Evolutionary conservation across 2,888 invertebrate species (phyloP).

Genomic region (Tuta absoluta): DNA sequence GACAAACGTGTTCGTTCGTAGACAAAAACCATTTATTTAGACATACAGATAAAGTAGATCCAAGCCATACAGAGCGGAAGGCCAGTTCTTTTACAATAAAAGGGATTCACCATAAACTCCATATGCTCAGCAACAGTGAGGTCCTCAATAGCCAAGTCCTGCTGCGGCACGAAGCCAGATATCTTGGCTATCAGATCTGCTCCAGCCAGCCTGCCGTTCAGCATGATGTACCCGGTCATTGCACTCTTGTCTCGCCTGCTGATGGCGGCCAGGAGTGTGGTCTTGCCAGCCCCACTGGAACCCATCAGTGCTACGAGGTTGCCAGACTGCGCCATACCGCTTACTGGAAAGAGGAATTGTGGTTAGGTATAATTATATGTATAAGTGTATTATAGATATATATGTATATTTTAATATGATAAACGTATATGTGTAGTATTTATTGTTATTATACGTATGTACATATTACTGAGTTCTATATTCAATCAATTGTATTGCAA

Average conservation of each 20-base stretch:
- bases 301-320: constrained; percentile 89
- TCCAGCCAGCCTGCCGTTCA: constrained; percentile 85
- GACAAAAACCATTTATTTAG: too few relatives aligned
- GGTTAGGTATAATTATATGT: too few relatives aligned
- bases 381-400: too few relatives aligned
- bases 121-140: constrained; percentile 91
- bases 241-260: constrained; percentile 86
- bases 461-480: too few relatives aligned
- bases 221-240: constrained; percentile 84
- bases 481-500: too few relatives aligned
- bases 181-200: constrained; percentile 85
- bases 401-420: too few relatives aligned
- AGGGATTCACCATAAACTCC: constrained; percentile 89
- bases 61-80: too few relatives aligned
- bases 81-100: too few relatives aligned
- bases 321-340: constrained; percentile 85
- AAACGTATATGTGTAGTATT: too few relatives aligned
- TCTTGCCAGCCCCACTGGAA: constrained; percentile 88
- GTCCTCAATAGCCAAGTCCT: constrained; percentile 89
- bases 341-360: constrained; percentile 78
- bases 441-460: too few relatives aligned
- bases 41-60: too few relatives aligned
- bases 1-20: background rate
- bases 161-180: constrained; percentile 93
- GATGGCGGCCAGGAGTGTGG: constrained; percentile 86